phyloP scores from a whole-genome alignment of 2,888 invertebrate genomes.

The Achlya flavicornis region DNA sequence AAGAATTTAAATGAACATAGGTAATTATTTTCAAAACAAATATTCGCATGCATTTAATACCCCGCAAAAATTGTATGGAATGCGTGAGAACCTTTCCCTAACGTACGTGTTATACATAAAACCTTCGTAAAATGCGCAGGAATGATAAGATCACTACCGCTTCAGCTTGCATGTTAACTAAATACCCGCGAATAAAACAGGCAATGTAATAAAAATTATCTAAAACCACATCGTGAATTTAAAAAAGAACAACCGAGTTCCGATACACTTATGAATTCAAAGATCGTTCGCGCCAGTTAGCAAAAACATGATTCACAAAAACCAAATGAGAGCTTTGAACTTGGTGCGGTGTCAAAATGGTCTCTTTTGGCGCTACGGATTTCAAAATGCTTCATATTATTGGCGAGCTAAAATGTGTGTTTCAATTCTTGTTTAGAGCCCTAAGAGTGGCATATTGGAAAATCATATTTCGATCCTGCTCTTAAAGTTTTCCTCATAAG shows the following conservation, averaged over 20 bases:
- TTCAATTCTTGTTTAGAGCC: neutral
- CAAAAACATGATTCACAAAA: conserved; percentile 36
- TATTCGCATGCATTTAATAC: too few relatives aligned
- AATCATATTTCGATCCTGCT: too few relatives aligned
- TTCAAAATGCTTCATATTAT: neutral
- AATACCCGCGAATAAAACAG: neutral
- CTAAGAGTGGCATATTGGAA: neutral
- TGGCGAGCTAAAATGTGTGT: neutral
- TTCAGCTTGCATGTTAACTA: neutral
- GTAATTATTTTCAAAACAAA: too few relatives aligned
- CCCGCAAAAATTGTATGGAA: neutral
- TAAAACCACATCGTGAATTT: conserved; percentile 20
- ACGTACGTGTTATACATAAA: too few relatives aligned
- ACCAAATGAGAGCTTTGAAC: conserved; percentile 40
- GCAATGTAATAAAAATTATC: neutral
- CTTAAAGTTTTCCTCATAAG: too few relatives aligned
- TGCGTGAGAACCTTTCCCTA: conserved; percentile 1
- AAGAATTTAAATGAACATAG: too few relatives aligned
- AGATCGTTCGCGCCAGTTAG: conserved; percentile 24
- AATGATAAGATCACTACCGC: too few relatives aligned
- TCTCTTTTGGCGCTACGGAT: conserved; percentile 12
- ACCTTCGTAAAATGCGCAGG: neutral
- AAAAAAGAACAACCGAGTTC: conserved; percentile 13
- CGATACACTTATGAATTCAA: conserved; percentile 11
- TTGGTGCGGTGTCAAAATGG: conserved; percentile 33